Percentiles rank a stretch among this genome's conserved stretches.
Evolutionary conservation across 2,888 invertebrate species (phyloP).

Genomic region (Platycheirus rosarum): DNA sequence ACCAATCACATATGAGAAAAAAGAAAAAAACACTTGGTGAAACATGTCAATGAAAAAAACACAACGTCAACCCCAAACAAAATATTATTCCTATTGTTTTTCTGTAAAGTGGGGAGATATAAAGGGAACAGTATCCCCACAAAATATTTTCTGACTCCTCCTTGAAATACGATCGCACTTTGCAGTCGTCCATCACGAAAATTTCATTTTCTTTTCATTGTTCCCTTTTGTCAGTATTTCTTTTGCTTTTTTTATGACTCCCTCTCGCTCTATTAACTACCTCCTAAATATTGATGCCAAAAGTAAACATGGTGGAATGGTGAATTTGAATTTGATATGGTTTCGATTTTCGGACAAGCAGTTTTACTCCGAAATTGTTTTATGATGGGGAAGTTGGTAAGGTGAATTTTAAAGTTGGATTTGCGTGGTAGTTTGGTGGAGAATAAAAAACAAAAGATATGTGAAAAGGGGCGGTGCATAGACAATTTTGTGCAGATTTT

Average conservation of each 20-base stretch:
- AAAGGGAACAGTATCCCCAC: slow-evolving; percentile 42
- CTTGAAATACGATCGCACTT: slow-evolving; percentile 72
- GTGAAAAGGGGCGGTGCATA: slow-evolving; percentile 53
- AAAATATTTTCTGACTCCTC: slow-evolving; percentile 60
- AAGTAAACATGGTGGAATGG: slow-evolving; percentile 10
- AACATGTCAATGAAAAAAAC: slow-evolving; percentile 38
- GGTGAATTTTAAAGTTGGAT: slow-evolving; percentile 59
- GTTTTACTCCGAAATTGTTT: slow-evolving; percentile 56
- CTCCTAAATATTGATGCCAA: neutral
- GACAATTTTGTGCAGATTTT: slow-evolving; percentile 48
- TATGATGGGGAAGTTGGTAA: slow-evolving; percentile 13
- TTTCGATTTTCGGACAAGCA: slow-evolving; percentile 35
- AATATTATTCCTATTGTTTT: slow-evolving; percentile 24
- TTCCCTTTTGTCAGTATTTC: neutral
- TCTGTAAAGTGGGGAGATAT: slow-evolving; percentile 22
- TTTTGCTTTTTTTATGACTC: neutral
- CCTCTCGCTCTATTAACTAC: neutral
- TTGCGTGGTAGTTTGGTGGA: slow-evolving; percentile 36
- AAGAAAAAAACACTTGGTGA: slow-evolving; percentile 52
- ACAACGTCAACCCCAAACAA: slow-evolving; percentile 51
- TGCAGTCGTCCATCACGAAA: slow-evolving; percentile 74
- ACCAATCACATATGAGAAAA: slow-evolving; percentile 64
- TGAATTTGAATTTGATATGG: too few species aligned
- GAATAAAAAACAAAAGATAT: slow-evolving; percentile 33
- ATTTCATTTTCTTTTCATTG: slow-evolving; percentile 66